Evolutionary conservation across 2,797 vertebrate genomes (phyloP).

Genomic region (Gymnopithys bicolor): DNA sequence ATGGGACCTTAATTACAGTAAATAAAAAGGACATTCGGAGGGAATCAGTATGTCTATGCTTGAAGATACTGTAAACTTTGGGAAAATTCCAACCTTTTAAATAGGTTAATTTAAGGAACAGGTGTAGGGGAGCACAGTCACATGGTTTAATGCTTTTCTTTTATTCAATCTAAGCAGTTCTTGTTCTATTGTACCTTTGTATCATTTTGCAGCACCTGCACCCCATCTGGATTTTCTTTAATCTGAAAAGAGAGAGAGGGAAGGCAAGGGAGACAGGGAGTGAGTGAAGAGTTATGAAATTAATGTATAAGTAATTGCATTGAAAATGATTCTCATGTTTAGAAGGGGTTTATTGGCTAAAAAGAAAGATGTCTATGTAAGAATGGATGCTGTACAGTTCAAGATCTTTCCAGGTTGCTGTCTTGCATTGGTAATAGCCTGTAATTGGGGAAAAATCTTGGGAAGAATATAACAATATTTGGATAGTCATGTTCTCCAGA

Average conservation of each 20-base stretch:
- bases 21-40: neutral
- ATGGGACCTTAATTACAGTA: neutral
- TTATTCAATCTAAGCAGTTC: neutral
- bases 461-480: neutral
- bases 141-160: neutral
- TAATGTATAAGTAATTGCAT: neutral
- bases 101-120: neutral
- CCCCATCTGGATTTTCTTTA: slow-evolving; percentile 93
- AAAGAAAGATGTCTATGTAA: neutral
- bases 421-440: neutral
- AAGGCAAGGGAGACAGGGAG: neutral
- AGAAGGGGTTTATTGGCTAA: neutral
- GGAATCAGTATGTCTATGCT: neutral
- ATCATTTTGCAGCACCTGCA: slow-evolving; percentile 98
- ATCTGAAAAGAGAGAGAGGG: slow-evolving; percentile 74
- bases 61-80: neutral
- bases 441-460: neutral
- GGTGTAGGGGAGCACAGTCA: neutral
- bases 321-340: neutral
- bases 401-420: neutral
- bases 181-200: slow-evolving; percentile 85
- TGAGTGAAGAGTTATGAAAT: slow-evolving; percentile 29
- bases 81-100: neutral
- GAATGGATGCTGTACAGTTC: neutral
- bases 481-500: neutral